Evolutionary conservation across 2,113 vertebrate species (phyloP), one percentile per base, ranked within the genome.

Genomic region (Halcyon senegalensis): DNA sequence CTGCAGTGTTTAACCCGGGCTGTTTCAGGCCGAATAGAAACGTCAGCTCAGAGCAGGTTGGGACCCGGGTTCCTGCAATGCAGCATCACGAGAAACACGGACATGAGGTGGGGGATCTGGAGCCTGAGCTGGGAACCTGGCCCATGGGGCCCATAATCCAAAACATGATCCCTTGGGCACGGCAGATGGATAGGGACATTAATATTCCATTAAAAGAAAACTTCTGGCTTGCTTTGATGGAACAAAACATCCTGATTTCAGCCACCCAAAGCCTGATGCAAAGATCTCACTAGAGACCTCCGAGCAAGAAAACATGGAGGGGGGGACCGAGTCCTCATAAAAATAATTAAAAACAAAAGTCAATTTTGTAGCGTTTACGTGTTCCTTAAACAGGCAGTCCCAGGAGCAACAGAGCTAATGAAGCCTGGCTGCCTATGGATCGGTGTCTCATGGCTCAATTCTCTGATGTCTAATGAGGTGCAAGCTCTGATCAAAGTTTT

Each of bases 311-410:
- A 43, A 70, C 18, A 21, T 0, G 1, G 31, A 5, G 14, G 7
- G 3, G 7, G 18, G 8, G 30, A 58, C 19, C 3, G 4, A 87
- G 46, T 37, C 33, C 74, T 96, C 93, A 55, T 87, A 46, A 83
- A 95, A 90, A 95, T 95, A 96, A 95, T 96, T 97, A 95, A 95
- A 96, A 96, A 81, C 93, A 96, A 68, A 94, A 96, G 94, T 81
- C 92, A 75, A 88, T 92, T 91, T 64, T 64, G 86, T 62, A 68
- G 80, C 74, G 87, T 88, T 77, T 85, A 59, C 1, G 3, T 33
- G 70, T 62, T 79, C 74, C 87, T 87, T 72, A 62, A 77, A 9
- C 87, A 92, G 81, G 24, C 93, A 37, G 91, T 91, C 94, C 93
- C 94, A 94, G 0, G 87, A 97, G 96, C 84, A 62, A 56, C 66